Evolutionary conservation across 2,888 invertebrate species (phyloP), one percentile per base, ranked within the genome.

Genomic region (Leucozona laternaria): DNA sequence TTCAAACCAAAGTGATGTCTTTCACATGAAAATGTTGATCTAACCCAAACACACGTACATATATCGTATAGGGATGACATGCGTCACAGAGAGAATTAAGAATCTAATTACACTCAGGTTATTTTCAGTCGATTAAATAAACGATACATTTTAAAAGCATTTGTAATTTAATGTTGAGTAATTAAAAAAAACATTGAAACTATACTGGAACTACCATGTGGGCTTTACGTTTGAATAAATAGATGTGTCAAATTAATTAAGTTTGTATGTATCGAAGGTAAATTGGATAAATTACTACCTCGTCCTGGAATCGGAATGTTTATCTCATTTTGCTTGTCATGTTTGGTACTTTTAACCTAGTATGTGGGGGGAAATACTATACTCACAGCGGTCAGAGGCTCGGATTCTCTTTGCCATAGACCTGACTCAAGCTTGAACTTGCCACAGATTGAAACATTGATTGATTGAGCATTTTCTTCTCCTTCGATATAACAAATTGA

Each of bases 121-220:
- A 43, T 68, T 50, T 68, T 17, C 34, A 50, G 15, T 34, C 34
- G 66, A 68, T 68, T 68, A 34, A 68, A 68, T 50, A 48, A 13
- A 34, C 34, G 25, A 64, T 45, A 64, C 64, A 64, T 45, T 64
- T 17, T 45, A 37, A 68, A 50, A 50, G 50, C 50, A 50, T 68
- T 68, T 68, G 66, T 50, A 31, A 50, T 68, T 68, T 50, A 20
- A 34, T 31, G 28, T 34, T 50, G 4, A 8, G 22, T 37, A 50
- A 28, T 50, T 48, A 20, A 43, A 50, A 66, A 64, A 43, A 43
- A 64, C 15, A 40, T 43, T n/a, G 11, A 0, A 62, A 22, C 31
- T 57, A 20, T 4, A 5, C 4, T 40, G 5, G 28, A 34, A 34
- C 34, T 60, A 37, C 20, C 25, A 22, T 45, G 43, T 13, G 40